Evolutionary conservation across 2,888 invertebrate genomes (phyloP).

Genomic region (Adelphocoris suturalis): DNA sequence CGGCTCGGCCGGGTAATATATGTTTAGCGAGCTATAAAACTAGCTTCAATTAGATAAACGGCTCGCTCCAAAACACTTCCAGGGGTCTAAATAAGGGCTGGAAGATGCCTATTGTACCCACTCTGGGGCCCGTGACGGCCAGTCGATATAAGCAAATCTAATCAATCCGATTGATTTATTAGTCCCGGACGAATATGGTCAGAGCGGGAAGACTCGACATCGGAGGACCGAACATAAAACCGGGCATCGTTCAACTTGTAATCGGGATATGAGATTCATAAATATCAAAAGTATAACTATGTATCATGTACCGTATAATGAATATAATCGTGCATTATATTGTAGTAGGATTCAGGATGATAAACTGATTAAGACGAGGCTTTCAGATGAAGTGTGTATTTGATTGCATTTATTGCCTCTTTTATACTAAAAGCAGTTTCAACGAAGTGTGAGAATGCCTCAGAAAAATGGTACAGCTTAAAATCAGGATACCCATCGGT

Average conservation of each 20-base stretch:
- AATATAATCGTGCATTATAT: no score
- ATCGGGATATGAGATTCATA: no score
- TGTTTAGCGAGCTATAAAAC: neutral
- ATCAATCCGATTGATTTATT: conserved; percentile 36
- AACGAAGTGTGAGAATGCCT: no score
- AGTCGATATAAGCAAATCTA: conserved; percentile 27
- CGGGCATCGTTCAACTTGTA: neutral
- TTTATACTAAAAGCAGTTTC: no score
- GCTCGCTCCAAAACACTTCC: conserved; percentile 5
- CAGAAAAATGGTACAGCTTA: no score
- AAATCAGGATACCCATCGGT: no score
- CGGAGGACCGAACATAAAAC: neutral
- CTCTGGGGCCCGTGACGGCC: conserved; percentile 26
- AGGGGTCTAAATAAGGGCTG: neutral
- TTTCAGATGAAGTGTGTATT: no score
- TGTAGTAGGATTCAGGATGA: no score
- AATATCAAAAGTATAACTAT: no score
- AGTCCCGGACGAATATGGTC: conserved; percentile 22
- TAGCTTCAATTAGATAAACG: neutral
- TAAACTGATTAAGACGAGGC: no score
- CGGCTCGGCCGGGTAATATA: neutral
- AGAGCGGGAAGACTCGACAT: neutral
- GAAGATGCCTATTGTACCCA: neutral
- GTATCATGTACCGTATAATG: no score
- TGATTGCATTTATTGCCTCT: no score